These are phyloP conservation scores for Melanotaenia maccullochi DNA, from an alignment of 2,797 vertebrate genomes.

Conservation along the genomic window DNA sequence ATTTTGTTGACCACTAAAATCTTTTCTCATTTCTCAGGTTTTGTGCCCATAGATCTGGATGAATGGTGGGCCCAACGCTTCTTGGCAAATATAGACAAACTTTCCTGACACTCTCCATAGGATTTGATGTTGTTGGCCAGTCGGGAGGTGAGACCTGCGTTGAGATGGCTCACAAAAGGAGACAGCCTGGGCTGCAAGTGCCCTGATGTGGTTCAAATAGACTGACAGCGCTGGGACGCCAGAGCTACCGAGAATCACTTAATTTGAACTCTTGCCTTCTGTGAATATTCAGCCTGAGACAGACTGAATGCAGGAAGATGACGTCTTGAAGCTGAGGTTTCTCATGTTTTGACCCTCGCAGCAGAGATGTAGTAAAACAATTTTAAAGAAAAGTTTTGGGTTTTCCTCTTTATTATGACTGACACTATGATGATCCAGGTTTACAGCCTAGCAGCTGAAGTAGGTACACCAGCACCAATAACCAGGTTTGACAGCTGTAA, in stretches of 20 bases:
- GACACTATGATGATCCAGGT: neutral
- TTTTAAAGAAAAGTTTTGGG: slow-evolving; percentile 57
- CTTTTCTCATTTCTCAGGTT: slow-evolving; percentile 78
- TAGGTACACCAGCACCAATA: neutral
- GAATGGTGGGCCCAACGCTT: slow-evolving; percentile 98
- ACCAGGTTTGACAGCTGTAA: neutral
- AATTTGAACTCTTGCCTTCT: slow-evolving; percentile 34
- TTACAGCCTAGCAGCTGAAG: neutral
- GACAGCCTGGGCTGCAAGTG: slow-evolving; percentile 7
- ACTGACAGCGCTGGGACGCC: slow-evolving; percentile 51
- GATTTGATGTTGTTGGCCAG: slow-evolving; percentile 16
- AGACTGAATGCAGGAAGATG: slow-evolving; percentile 20
- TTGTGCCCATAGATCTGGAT: slow-evolving; percentile 95
- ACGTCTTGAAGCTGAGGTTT: slow-evolving; percentile 16
- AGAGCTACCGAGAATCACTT: slow-evolving; percentile 27
- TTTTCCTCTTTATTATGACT: slow-evolving; percentile 21
- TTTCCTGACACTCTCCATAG: slow-evolving; percentile 79
- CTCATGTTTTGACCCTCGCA: slow-evolving; percentile 22
- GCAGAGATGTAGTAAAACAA: slow-evolving; percentile 59
- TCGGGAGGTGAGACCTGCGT: slow-evolving; percentile 26
- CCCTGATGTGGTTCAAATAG: slow-evolving; percentile 27
- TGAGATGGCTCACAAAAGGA: neutral
- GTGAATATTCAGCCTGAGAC: slow-evolving; percentile 8
- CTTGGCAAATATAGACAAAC: slow-evolving; percentile 91
- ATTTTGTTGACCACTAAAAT: neutral